Conservation (phyloP, 1,140 invertebrate species). For the Phymorhynchus buccinoides region DNA sequence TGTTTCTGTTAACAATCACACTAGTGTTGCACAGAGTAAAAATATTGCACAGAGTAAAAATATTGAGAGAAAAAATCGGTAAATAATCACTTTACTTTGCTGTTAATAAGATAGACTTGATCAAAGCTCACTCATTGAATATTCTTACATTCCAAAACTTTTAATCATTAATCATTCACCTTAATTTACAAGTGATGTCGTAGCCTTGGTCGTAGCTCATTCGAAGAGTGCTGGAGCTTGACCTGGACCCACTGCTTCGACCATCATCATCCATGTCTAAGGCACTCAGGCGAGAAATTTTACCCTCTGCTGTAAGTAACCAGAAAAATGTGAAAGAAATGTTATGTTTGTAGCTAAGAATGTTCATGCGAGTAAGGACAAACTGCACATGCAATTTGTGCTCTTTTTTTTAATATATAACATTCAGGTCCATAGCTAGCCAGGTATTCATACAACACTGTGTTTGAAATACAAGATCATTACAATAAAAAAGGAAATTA, state of each 20-base stretch:
- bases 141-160: no score
- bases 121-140: no score
- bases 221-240: conserved; percentile 37
- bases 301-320: conserved; percentile 56
- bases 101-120: no score
- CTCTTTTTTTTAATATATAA: background rate
- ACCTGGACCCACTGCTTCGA: conserved; percentile 40
- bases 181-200: no score
- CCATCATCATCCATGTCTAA: conserved; percentile 42
- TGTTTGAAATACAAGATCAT: background rate
- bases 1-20: no score
- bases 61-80: background rate
- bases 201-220: conserved; percentile 51
- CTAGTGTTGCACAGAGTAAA: no score
- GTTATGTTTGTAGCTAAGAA: background rate
- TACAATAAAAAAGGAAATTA: background rate
- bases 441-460: background rate
- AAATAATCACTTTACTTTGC: conserved; percentile 24
- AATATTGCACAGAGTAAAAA: background rate
- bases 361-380: background rate
- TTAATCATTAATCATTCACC: no score
- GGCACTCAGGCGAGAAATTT: conserved; percentile 54
- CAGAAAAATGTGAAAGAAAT: background rate
- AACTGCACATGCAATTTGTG: background rate
- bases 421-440: background rate